Conservation (phyloP, 2,888 invertebrate species). For the Orthonychiurus folsomi region DNA sequence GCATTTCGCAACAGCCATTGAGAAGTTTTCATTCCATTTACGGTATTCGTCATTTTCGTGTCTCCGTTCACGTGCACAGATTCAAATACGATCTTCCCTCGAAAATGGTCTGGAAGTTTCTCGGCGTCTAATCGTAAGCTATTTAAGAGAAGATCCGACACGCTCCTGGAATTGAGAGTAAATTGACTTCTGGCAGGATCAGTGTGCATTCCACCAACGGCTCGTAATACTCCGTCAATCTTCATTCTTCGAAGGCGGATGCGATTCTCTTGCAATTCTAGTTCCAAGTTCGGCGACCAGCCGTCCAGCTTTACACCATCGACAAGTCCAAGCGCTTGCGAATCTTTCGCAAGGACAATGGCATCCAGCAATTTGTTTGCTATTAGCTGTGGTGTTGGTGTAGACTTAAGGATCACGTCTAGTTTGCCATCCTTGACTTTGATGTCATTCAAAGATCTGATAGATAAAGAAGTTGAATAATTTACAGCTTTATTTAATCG, state of each 20-base stretch:
- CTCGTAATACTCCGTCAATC: not conserved
- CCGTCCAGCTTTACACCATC: not conserved
- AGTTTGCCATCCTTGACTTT: not conserved
- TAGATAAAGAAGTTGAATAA: not conserved
- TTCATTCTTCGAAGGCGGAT: not conserved
- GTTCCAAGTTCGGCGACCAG: slow-evolving; percentile 3
- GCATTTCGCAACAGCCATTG: slow-evolving; percentile 6
- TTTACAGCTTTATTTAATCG: not conserved
- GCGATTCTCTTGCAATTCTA: not conserved
- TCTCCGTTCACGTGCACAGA: slow-evolving; percentile 5
- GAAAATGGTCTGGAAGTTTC: slow-evolving; percentile 7
- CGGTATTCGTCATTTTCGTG: not conserved
- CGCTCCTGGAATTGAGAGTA: not conserved
- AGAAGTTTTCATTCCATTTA: slow-evolving; percentile 2
- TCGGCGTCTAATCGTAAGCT: slow-evolving; percentile 1
- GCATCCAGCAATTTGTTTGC: slow-evolving; percentile 6
- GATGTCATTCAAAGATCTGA: not conserved
- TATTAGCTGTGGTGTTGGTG: not conserved
- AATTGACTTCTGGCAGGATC: not conserved
- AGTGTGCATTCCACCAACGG: not conserved
- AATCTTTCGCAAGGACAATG: slow-evolving; percentile 2
- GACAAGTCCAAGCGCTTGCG: not conserved
- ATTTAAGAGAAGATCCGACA: slow-evolving; percentile 3
- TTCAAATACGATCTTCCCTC: slow-evolving; percentile 9
- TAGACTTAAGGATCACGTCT: not conserved